A percentile compares a stretch with the other conserved stretches of the same genome.
phyloP scores from a whole-genome alignment of 2,888 invertebrate genomes.

The Lottia gigantea region DNA sequence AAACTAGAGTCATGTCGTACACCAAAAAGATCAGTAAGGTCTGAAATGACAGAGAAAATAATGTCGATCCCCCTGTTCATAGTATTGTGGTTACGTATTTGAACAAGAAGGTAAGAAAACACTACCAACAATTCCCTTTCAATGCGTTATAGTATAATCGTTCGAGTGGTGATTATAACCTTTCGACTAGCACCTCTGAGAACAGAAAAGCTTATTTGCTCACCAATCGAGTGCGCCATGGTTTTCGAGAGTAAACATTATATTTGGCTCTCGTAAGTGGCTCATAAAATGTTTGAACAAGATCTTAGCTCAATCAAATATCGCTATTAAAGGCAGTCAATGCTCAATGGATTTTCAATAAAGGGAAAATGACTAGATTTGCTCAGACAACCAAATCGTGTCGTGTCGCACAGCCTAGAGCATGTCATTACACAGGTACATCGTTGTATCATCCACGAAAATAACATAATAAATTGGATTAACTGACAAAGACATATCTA shows the following conservation, averaged over 20 bases:
- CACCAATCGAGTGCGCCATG: background rate
- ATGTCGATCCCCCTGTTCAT: no score
- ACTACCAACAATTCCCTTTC: background rate
- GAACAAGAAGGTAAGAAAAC: slow-evolving; percentile 8
- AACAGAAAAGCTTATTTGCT: background rate
- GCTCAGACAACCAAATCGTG: no score
- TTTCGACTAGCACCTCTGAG: background rate
- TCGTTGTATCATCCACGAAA: background rate
- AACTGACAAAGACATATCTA: no score
- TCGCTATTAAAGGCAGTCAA: background rate
- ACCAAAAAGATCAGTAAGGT: no score
- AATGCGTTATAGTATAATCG: background rate
- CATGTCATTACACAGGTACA: background rate
- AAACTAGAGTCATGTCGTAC: no score
- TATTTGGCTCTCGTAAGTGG: slow-evolving; percentile 7
- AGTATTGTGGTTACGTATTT: slow-evolving; percentile 1
- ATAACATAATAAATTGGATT: background rate
- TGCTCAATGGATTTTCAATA: background rate
- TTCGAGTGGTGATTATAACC: slow-evolving; percentile 6
- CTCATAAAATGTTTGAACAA: slow-evolving; percentile 2
- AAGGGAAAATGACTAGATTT: no score
- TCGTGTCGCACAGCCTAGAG: no score
- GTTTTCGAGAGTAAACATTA: slow-evolving; percentile 1
- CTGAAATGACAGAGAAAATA: no score
- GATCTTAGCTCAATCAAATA: slow-evolving; percentile 8